These are phyloP conservation scores for Linepithema humile DNA, from an alignment of 1,140 invertebrate species.

Conservation along the genomic window DNA sequence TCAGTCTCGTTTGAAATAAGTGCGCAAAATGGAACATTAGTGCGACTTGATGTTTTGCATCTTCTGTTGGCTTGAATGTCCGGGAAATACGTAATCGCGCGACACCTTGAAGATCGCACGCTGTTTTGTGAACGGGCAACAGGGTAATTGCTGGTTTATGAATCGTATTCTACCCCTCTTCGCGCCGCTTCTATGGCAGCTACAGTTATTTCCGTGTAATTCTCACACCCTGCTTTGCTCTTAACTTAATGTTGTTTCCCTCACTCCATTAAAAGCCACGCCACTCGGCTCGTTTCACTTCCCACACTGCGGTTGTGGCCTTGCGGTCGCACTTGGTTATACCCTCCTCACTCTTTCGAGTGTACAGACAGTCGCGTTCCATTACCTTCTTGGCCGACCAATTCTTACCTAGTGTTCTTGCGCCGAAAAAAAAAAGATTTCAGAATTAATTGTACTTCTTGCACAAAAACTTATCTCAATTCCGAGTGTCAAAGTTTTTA, in stretches of 20 bases:
- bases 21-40: not conserved
- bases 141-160: constrained; percentile 83
- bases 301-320: constrained; percentile 80
- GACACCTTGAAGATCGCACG: not conserved
- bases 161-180: constrained; percentile 79
- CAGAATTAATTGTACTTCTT: constrained; percentile 53
- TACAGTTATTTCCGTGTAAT: constrained; percentile 79
- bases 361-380: constrained; percentile 73
- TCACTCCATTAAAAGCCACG: constrained; percentile 83
- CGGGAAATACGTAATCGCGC: constrained; percentile 8
- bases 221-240: constrained; percentile 77
- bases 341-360: constrained; percentile 62
- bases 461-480: not conserved
- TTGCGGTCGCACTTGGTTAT: constrained; percentile 72
- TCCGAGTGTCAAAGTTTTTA: not conserved
- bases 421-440: constrained; percentile 48
- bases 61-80: constrained; percentile 19
- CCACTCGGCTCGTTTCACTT: constrained; percentile 83
- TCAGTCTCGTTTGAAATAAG: not conserved
- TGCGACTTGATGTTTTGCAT: not conserved
- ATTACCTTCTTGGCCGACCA: constrained; percentile 72
- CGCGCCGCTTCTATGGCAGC: constrained; percentile 58
- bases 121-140: constrained; percentile 62
- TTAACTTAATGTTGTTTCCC: constrained; percentile 82
- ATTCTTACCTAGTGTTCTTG: constrained; percentile 66